These are phyloP conservation scores for Dicrostonyx torquatus DNA, from an alignment of 2,797 vertebrate genomes.

Conservation along the genomic window DNA sequence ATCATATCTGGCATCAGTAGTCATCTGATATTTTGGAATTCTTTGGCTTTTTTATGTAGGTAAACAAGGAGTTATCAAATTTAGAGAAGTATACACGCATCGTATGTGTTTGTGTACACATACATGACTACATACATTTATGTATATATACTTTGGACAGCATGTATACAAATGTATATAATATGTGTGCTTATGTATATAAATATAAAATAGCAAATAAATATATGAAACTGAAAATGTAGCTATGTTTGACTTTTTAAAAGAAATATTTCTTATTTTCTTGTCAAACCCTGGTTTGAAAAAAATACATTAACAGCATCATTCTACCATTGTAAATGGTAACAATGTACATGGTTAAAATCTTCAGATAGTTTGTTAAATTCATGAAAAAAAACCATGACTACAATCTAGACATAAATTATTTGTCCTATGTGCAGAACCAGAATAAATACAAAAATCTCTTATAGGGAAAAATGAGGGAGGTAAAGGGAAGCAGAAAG, in stretches of 20 bases:
- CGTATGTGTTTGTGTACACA: not conserved
- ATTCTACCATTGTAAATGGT: not conserved
- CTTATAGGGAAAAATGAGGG: too few relatives aligned
- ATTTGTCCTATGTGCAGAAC: not conserved
- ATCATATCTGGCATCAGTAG: not conserved
- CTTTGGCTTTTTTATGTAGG: not conserved
- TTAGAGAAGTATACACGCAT: not conserved
- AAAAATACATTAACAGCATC: not conserved
- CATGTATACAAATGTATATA: not conserved
- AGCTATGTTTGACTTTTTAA: not conserved
- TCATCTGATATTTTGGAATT: not conserved
- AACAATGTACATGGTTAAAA: too few relatives aligned
- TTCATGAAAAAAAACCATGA: not conserved
- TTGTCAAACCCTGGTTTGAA: not conserved
- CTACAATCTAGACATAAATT: not conserved
- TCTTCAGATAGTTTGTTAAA: not conserved
- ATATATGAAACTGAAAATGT: not conserved
- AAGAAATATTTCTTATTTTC: not conserved
- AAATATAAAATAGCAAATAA: not conserved
- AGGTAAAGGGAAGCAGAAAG: too few relatives aligned
- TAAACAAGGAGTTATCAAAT: not conserved
- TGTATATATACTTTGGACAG: not conserved
- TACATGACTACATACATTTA: not conserved
- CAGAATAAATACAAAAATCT: not conserved
- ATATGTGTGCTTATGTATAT: not conserved